Evolutionary conservation across 1,140 invertebrate species (phyloP), one percentile per base, ranked within the genome.

Genomic region (Euura saliciscinereae): DNA sequence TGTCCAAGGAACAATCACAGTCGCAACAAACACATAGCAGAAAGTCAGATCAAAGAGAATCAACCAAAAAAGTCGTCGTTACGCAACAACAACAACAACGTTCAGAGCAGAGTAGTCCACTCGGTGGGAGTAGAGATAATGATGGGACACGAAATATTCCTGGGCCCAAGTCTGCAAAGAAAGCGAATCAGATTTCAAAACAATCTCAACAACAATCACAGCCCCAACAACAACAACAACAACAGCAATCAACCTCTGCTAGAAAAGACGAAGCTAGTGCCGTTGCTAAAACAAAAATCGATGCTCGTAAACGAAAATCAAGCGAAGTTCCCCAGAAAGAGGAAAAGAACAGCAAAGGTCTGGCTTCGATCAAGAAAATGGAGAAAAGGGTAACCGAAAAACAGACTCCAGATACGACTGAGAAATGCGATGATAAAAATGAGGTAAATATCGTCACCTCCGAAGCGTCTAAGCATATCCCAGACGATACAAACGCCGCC

Each of bases 281-380:
- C 45, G 69, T 65, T 72, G 59, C 73, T 45, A 81, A 81, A 87
- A 78, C 78, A 85, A 89, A 85, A 80, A 85, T 86, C 69, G 89
- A 89, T 69, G 75, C 81, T 78, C 80, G 86, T 71, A 87, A 88
- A 78, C 83, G 89, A 91, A 91, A 91, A 91, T 82, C 89, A 80
- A 87, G 85, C 86, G 89, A 89, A 83, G 80, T 78, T 69, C 67
- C 69, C 44, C 77, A 82, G 69, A 87, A 87, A 75, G 84, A 88
- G 75, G 83, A 89, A 79, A 90, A 91, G 88, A 82, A 78, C 85
- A 78, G 84, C 85, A 88, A 92, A 85, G 80, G 85, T 84, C 89
- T 88, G 76, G 84, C 89, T 93, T 75, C 90, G 92, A 78, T 92
- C 90, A 89, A 91, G 91, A 91, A 93, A 91, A 82, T 88, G 89